These are phyloP conservation scores for Cyprinodon diabolis DNA, from an alignment of 2,797 vertebrate species.

Conservation along the genomic window DNA sequence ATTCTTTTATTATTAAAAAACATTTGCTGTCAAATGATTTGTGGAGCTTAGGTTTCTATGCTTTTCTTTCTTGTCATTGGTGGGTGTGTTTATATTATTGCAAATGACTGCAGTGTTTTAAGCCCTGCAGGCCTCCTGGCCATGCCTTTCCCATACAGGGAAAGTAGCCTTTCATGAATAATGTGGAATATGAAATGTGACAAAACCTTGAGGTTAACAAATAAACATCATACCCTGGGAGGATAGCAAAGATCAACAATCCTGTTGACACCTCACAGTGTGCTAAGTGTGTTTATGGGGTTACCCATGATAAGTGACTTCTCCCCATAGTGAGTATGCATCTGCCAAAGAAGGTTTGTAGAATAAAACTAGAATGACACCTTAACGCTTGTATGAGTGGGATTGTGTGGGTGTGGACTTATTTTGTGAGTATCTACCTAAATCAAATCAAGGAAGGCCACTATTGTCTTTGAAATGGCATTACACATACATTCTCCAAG, in stretches of 20 bases:
- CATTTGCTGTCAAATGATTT: conserved; percentile 31
- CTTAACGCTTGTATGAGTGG: conserved; percentile 38
- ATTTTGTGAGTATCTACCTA: conserved; percentile 26
- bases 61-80: neutral
- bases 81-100: conserved; percentile 11
- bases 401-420: conserved; percentile 8
- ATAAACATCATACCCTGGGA: conserved; percentile 60
- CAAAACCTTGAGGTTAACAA: conserved; percentile 72
- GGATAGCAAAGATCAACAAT: conserved; percentile 64
- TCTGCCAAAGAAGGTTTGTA: conserved; percentile 55
- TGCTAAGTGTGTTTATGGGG: conserved; percentile 43
- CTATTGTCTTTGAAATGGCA: conserved; percentile 61
- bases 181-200: conserved; percentile 65
- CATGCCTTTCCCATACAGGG: conserved; percentile 29
- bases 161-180: conserved; percentile 67
- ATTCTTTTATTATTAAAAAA: no score
- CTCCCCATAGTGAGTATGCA: conserved; percentile 53
- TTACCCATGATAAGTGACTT: conserved; percentile 65
- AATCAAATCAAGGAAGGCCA: conserved; percentile 55
- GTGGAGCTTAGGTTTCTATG: conserved; percentile 38
- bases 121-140: conserved; percentile 40
- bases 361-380: conserved; percentile 69
- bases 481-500: conserved; percentile 62
- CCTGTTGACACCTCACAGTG: conserved; percentile 48
- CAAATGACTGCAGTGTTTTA: conserved; percentile 25